A percentile compares a stretch with the other conserved stretches of the same genome.
These are phyloP conservation scores for Ailuropoda melanoleuca DNA, from an alignment of 2,113 vertebrate genomes.

Conservation along the genomic window DNA sequence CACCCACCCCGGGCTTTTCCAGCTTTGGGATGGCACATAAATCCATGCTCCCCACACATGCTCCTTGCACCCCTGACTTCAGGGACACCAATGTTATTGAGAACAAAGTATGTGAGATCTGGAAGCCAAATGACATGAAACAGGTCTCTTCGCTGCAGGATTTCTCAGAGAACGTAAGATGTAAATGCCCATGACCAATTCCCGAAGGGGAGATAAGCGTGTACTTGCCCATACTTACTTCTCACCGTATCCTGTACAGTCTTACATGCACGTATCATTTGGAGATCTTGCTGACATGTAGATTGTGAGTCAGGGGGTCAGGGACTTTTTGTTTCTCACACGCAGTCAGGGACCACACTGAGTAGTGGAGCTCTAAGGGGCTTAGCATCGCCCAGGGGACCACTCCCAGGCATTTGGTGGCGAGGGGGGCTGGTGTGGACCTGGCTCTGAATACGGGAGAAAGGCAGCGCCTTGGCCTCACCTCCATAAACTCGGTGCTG, in stretches of 20 bases:
- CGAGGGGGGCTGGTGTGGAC: too few relatives aligned
- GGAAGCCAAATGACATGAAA: not conserved
- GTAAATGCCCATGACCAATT: not conserved
- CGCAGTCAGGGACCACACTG: not conserved
- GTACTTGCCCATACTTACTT: not conserved
- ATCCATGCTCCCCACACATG: not conserved
- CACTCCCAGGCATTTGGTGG: not conserved
- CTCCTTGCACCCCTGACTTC: not conserved
- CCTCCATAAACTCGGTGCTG: slow-evolving; percentile 96
- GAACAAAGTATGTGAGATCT: not conserved
- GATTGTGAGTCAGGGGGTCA: not conserved
- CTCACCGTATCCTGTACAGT: not conserved
- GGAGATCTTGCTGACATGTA: not conserved
- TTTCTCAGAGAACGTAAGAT: not conserved
- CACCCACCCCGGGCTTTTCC: not conserved
- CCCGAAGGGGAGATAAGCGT: not conserved
- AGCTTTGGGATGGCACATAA: not conserved
- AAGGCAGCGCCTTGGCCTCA: slow-evolving; percentile 78
- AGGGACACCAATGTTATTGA: not conserved
- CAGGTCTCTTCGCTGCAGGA: not conserved
- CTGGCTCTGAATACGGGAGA: not conserved
- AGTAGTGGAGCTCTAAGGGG: not conserved
- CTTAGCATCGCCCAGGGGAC: not conserved
- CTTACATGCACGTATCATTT: not conserved
- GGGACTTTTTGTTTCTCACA: not conserved